Percentiles rank a stretch among this genome's conserved stretches.
Conservation (phyloP, 1,140 invertebrate genomes). For the Vollenhovia emeryi region DNA sequence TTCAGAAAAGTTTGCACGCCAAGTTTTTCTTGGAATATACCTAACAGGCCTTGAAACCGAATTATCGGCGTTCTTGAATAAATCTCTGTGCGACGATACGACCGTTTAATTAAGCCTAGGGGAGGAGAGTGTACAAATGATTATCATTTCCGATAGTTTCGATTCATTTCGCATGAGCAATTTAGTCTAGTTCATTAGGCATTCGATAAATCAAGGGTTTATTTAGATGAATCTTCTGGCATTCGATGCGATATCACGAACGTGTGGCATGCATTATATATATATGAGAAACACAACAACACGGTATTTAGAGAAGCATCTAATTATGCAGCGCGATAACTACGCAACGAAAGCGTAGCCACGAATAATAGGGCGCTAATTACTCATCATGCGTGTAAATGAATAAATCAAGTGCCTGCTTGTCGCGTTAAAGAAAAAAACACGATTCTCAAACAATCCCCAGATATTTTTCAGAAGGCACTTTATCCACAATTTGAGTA, state of each 20-base stretch:
- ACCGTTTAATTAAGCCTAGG: not conserved
- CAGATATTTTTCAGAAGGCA: not conserved
- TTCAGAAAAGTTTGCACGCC: conserved; percentile 25
- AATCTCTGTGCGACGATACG: not conserved
- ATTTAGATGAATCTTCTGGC: conserved; percentile 33
- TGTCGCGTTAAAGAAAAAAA: not conserved
- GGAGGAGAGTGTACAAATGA: not conserved
- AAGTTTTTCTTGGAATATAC: conserved; percentile 35
- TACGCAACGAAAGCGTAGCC: not conserved
- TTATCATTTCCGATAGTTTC: conserved; percentile 1
- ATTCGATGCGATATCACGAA: conserved; percentile 44
- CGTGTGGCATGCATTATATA: not conserved
- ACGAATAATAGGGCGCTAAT: conserved; percentile 61
- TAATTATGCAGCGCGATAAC: conserved; percentile 63
- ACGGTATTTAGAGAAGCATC: conserved; percentile 15
- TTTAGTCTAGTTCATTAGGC: conserved; percentile 10
- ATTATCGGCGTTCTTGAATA: conserved; percentile 8
- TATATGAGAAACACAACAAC: not conserved
- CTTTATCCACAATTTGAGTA: too few relatives aligned
- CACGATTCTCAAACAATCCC: not conserved
- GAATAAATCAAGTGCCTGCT: not conserved
- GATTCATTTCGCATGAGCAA: not conserved
- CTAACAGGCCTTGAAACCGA: conserved; percentile 20
- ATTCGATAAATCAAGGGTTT: conserved; percentile 24
- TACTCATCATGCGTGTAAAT: conserved; percentile 15